Evolutionary conservation across 2,797 vertebrate species (phyloP).

Genomic region (Micropoecilia bifurca): DNA sequence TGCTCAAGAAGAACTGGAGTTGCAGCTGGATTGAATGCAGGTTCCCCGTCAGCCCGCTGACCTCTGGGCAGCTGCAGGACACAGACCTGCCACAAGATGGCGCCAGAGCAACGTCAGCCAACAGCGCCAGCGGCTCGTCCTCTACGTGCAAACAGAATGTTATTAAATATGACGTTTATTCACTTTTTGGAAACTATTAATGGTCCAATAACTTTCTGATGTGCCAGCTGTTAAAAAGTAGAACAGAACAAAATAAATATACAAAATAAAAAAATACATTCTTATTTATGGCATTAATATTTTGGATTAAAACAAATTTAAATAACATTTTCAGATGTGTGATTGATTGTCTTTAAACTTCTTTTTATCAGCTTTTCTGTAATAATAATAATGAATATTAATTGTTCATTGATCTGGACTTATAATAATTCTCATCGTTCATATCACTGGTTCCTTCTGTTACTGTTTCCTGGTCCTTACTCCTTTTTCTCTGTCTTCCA

Average conservation of each 20-base stretch:
- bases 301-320: not conserved
- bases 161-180: not conserved
- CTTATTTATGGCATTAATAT: not conserved
- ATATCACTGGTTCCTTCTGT: not conserved
- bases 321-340: too few relatives aligned
- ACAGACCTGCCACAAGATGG: constrained; percentile 35
- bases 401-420: too few relatives aligned
- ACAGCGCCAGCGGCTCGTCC: not conserved
- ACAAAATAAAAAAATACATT: not conserved
- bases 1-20: constrained; percentile 78
- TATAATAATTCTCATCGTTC: too few relatives aligned
- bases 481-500: not conserved
- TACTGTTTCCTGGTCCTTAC: too few relatives aligned
- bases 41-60: constrained; percentile 53
- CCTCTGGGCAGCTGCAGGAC: constrained; percentile 9
- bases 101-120: constrained; percentile 42
- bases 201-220: not conserved
- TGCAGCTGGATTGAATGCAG: constrained; percentile 73
- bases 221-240: not conserved
- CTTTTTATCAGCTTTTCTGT: not conserved
- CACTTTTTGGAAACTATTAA: not conserved
- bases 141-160: constrained; percentile 4
- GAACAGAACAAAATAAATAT: not conserved
- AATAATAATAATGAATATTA: not conserved
- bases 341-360: not conserved